Evolutionary conservation across 2,888 invertebrate genomes (phyloP).

Genomic region (Eilema sororculum): DNA sequence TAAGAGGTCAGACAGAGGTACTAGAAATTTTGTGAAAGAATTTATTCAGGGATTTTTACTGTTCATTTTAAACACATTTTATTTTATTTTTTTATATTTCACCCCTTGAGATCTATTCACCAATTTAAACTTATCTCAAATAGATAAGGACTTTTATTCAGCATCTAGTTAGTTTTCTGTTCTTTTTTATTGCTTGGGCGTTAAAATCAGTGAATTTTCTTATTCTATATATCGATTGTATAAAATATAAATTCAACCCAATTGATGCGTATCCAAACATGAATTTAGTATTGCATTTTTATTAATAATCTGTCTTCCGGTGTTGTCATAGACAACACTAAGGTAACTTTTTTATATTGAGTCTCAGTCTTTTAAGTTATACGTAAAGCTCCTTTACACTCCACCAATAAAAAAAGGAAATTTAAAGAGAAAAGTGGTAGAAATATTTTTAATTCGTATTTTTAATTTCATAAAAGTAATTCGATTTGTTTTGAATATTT

Average conservation of each 20-base stretch:
- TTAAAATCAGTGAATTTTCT: too few relatives aligned
- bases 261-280: not conserved
- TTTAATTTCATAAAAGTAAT: not conserved
- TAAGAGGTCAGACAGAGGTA: too few relatives aligned
- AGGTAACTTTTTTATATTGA: not conserved
- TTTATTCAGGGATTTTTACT: too few relatives aligned
- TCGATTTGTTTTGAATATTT: not conserved
- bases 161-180: too few relatives aligned
- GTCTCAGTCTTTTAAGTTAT: not conserved
- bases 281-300: not conserved
- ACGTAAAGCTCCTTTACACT: not conserved
- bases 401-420: not conserved
- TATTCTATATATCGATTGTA: too few relatives aligned
- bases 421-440: not conserved
- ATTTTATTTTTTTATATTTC: too few relatives aligned
- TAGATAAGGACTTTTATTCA: too few relatives aligned
- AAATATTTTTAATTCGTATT: not conserved
- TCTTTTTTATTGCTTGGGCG: too few relatives aligned
- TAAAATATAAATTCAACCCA: not conserved
- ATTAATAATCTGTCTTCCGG: slow-evolving; percentile 35
- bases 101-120: too few relatives aligned
- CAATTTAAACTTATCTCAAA: too few relatives aligned
- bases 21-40: too few relatives aligned
- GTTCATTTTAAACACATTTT: too few relatives aligned
- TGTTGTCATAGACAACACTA: not conserved